These are phyloP conservation scores for Protosalanx chinensis DNA, from an alignment of 2,797 vertebrate genomes.

Conservation along the genomic window DNA sequence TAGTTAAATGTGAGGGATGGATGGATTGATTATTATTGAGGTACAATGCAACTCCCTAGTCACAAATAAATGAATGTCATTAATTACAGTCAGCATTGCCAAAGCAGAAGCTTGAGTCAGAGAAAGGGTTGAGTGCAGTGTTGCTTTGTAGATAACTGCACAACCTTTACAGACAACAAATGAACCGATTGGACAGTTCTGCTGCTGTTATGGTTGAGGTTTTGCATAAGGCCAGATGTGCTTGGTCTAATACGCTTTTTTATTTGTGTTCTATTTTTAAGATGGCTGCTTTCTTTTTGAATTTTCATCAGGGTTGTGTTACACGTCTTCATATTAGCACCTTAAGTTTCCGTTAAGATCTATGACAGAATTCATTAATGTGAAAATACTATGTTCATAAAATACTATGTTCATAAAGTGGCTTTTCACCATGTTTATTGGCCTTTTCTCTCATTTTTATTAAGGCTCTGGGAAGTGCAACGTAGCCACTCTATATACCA, in stretches of 20 bases:
- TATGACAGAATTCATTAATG: not conserved
- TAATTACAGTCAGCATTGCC: constrained; percentile 3
- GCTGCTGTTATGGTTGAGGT: not conserved
- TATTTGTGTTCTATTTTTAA: not conserved
- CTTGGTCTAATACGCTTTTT: not conserved
- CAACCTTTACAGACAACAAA: not conserved
- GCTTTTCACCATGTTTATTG: constrained; percentile 1
- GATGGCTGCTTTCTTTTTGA: not conserved
- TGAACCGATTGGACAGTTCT: not conserved
- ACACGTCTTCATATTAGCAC: not conserved
- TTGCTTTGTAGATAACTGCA: constrained; percentile 4
- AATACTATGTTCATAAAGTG: constrained; percentile 5
- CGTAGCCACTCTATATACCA: no score
- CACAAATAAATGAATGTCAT: constrained; percentile 4
- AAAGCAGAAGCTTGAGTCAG: not conserved
- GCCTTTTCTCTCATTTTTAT: not conserved
- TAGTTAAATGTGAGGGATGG: no score
- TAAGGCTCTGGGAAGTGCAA: no score
- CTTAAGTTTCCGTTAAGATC: not conserved
- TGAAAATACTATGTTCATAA: constrained; percentile 5
- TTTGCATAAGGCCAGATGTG: not conserved
- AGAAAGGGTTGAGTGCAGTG: not conserved
- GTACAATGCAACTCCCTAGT: not conserved
- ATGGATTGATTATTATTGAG: not conserved
- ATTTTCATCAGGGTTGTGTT: not conserved